A percentile compares a stretch with the other conserved stretches of the same genome.
Evolutionary conservation across 1,140 invertebrate genomes (phyloP).

Genomic region (Sycophila sp.): DNA sequence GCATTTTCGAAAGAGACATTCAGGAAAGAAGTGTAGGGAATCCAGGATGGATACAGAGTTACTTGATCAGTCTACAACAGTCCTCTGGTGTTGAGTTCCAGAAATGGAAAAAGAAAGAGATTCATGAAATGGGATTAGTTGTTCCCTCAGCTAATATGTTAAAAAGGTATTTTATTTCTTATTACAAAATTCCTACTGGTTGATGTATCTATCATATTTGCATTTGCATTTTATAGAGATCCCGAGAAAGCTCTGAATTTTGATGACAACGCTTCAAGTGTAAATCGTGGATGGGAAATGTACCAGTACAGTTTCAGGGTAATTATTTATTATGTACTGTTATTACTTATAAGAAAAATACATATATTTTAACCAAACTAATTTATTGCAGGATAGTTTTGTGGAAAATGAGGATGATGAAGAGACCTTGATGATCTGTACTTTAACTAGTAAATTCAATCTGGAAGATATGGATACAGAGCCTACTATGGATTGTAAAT

Average conservation of each 20-base stretch:
- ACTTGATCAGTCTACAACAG: slow-evolving; percentile 70
- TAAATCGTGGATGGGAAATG: slow-evolving; percentile 56
- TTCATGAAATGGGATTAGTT: slow-evolving; percentile 59
- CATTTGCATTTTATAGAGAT: too few species aligned
- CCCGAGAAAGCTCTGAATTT: too few species aligned
- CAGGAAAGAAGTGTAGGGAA: slow-evolving; percentile 70
- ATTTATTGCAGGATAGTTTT: slow-evolving; percentile 38
- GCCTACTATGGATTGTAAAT: slow-evolving; percentile 57
- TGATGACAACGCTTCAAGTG: too few species aligned
- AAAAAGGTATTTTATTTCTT: slow-evolving; percentile 57
- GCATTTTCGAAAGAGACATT: slow-evolving; percentile 62
- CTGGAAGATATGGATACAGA: slow-evolving; percentile 55
- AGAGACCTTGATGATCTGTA: slow-evolving; percentile 44
- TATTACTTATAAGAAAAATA: too few species aligned
- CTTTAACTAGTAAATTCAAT: slow-evolving; percentile 45
- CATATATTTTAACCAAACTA: too few species aligned
- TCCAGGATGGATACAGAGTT: slow-evolving; percentile 75
- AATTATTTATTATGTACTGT: too few species aligned
- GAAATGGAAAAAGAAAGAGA: slow-evolving; percentile 54
- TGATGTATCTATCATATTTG: too few species aligned
- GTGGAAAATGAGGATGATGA: background rate
- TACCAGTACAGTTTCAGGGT: slow-evolving; percentile 56
- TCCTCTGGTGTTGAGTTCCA: slow-evolving; percentile 62
- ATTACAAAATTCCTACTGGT: too few species aligned
- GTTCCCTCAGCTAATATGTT: slow-evolving; percentile 58